phyloP scores from a whole-genome alignment of 2,113 vertebrate genomes.

The Rattus norvegicus region DNA sequence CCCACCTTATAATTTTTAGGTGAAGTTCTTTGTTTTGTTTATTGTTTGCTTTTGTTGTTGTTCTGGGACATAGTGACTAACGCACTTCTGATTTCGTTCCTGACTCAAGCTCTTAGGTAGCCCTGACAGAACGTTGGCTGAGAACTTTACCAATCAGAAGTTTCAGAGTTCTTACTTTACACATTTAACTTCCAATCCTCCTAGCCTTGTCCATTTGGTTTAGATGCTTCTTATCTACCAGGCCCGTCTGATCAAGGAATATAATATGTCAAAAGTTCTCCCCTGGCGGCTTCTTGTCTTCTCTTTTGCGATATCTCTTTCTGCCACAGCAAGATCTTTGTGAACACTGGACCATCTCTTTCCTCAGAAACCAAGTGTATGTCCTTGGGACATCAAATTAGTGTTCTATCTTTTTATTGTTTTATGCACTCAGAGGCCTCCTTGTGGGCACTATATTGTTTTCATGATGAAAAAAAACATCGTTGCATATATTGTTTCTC shows the following conservation, averaged over 20 bases:
- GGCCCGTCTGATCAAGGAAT: slow-evolving; percentile 92
- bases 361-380: slow-evolving; percentile 93
- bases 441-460: not conserved
- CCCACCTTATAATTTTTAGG: slow-evolving; percentile 87
- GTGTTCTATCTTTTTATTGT: slow-evolving; percentile 82
- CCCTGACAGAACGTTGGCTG: slow-evolving; percentile 87
- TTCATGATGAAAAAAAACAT: not conserved
- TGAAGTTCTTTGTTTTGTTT: too few species aligned
- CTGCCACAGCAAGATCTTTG: slow-evolving; percentile 88
- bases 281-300: slow-evolving; percentile 96
- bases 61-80: slow-evolving; percentile 93
- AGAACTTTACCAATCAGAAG: slow-evolving; percentile 88
- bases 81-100: slow-evolving; percentile 87
- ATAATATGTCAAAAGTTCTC: slow-evolving; percentile 97
- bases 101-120: slow-evolving; percentile 92
- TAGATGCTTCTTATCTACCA: slow-evolving; percentile 58
- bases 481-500: not conserved
- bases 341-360: slow-evolving; percentile 93
- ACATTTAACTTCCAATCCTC: slow-evolving; percentile 92
- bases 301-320: slow-evolving; percentile 85
- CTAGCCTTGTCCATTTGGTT: not conserved
- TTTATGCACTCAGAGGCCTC: not conserved
- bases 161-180: slow-evolving; percentile 91
- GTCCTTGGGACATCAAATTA: slow-evolving; percentile 91
- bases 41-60: too few species aligned